A percentile compares a stretch with the other conserved stretches of the same genome.
These are phyloP conservation scores for Graptemys geographica DNA, from an alignment of 2,797 vertebrate genomes.

Conservation along the genomic window DNA sequence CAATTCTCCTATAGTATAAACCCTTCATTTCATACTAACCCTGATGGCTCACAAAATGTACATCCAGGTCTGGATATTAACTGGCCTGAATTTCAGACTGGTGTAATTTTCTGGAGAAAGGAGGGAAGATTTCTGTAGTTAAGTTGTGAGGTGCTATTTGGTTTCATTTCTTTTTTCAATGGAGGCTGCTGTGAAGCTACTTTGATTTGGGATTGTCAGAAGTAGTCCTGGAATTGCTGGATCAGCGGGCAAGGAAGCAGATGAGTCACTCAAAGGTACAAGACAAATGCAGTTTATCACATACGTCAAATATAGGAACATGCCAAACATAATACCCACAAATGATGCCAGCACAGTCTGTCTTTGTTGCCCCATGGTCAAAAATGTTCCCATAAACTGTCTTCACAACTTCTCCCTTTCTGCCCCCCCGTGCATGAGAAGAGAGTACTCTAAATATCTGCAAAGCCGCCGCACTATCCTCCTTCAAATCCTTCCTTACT, in stretches of 20 bases:
- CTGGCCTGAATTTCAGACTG: not conserved
- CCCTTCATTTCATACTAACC: not conserved
- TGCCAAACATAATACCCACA: conserved; percentile 41
- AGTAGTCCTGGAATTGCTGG: not conserved
- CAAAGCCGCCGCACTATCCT: conserved; percentile 31
- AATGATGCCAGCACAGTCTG: conserved; percentile 12
- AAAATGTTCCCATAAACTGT: conserved; percentile 1
- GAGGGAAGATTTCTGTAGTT: not conserved
- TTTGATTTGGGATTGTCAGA: not conserved
- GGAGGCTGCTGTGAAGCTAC: not conserved
- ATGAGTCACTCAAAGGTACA: conserved; percentile 37
- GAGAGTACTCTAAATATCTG: conserved; percentile 50
- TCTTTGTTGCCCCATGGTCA: not conserved
- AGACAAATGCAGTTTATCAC: conserved; percentile 31
- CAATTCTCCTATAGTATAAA: not conserved
- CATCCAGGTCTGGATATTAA: not conserved
- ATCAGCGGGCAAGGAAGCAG: not conserved
- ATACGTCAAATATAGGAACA: conserved; percentile 3
- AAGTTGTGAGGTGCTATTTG: not conserved
- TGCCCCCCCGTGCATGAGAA: conserved; percentile 7
- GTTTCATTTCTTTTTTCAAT: conserved; percentile 11
- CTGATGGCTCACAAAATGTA: not conserved
- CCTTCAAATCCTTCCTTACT: conserved; percentile 29
- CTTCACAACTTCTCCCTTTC: conserved; percentile 41
- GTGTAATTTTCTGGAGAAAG: not conserved